Evolutionary conservation across 2,888 invertebrate genomes (phyloP).

Genomic region (Erebia aethiops): DNA sequence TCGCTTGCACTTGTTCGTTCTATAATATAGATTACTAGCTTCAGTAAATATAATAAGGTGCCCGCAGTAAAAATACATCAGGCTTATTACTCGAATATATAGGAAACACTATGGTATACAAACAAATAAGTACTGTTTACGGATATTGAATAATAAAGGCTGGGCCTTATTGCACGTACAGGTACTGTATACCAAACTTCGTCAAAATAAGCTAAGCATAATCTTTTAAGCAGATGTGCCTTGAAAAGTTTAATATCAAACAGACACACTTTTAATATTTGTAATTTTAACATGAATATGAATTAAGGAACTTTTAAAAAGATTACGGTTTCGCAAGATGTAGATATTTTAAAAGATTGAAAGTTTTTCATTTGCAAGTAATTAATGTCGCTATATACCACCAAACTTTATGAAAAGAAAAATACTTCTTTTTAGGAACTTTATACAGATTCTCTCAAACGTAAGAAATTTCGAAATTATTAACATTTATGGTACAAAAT

Average conservation of each 20-base stretch:
- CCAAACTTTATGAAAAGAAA: background rate
- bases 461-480: conserved; percentile 1
- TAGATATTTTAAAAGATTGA: background rate
- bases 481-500: background rate
- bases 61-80: too few relatives aligned
- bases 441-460: background rate
- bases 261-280: background rate
- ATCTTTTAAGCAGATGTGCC: background rate
- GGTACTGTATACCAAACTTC: too few relatives aligned
- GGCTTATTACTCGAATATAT: too few relatives aligned
- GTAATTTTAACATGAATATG: background rate
- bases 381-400: background rate
- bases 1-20: too few relatives aligned
- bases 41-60: too few relatives aligned
- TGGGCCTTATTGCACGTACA: too few relatives aligned
- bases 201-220: too few relatives aligned
- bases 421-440: background rate
- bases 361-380: background rate
- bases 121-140: too few relatives aligned
- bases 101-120: too few relatives aligned
- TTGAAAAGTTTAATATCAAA: background rate
- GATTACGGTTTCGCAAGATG: background rate
- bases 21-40: too few relatives aligned
- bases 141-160: too few relatives aligned
- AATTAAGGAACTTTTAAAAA: background rate